Percentiles rank a stretch among this genome's conserved stretches.
phyloP scores from a whole-genome alignment of 2,888 invertebrate species.

The Zygothrica quintamaculata region DNA sequence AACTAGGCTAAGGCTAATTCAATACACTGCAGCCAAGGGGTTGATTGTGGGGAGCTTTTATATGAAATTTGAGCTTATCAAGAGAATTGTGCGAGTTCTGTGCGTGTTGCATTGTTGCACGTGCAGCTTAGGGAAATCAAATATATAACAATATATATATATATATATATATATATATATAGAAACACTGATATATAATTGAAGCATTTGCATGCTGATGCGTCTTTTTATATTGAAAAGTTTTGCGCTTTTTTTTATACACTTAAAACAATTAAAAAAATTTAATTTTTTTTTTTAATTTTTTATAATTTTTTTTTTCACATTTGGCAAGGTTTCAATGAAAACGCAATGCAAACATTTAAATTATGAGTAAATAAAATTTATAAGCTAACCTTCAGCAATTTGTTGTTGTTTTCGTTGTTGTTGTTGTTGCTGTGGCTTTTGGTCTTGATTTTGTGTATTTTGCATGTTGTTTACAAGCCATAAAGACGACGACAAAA shows the following conservation, averaged over 20 bases:
- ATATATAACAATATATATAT: background rate
- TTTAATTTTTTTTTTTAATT: slow-evolving; percentile 21
- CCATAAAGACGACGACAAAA: slow-evolving; percentile 42
- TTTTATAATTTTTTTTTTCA: slow-evolving; percentile 24
- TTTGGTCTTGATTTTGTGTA: slow-evolving; percentile 33
- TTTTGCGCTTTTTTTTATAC: no score
- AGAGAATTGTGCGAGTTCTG: slow-evolving; percentile 27
- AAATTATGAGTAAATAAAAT: slow-evolving; percentile 64
- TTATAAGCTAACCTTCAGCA: slow-evolving; percentile 65
- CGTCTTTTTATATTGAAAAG: no score
- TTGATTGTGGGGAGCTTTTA: no score
- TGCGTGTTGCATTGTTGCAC: slow-evolving; percentile 46
- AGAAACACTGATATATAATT: no score
- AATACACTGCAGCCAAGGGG: slow-evolving; percentile 4
- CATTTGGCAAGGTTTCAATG: slow-evolving; percentile 55
- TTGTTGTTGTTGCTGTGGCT: slow-evolving; percentile 30
- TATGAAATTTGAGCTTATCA: slow-evolving; percentile 17
- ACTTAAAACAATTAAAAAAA: background rate
- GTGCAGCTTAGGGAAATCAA: slow-evolving; percentile 13
- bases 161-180: background rate
- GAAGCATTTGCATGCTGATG: no score
- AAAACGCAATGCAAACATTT: slow-evolving; percentile 49
- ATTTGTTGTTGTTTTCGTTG: slow-evolving; percentile 23
- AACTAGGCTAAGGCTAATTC: slow-evolving; percentile 61
- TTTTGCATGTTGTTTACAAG: slow-evolving; percentile 65